phyloP scores from a whole-genome alignment of 2,113 vertebrate species.

The Madoqua kirkii region DNA sequence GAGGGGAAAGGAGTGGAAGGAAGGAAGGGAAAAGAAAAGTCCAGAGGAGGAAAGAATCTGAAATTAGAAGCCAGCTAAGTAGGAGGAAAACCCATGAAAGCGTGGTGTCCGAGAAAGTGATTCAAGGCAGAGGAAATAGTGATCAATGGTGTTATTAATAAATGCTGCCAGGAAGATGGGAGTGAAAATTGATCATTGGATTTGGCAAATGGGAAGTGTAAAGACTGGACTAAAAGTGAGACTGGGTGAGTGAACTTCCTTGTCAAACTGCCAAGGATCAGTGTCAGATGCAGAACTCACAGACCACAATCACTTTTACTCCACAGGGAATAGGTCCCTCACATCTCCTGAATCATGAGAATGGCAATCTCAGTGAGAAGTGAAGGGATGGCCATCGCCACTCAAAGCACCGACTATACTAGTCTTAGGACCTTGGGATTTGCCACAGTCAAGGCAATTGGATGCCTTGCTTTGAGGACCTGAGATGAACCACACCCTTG shows the following conservation, averaged over 20 bases:
- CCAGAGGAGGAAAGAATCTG: not conserved
- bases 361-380: not conserved
- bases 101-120: not conserved
- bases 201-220: not conserved
- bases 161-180: not conserved
- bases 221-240: not conserved
- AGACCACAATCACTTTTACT: not conserved
- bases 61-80: not conserved
- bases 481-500: not conserved
- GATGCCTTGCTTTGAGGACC: not conserved
- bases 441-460: not conserved
- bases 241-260: too few relatives aligned
- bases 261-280: not conserved
- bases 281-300: not conserved
- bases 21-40: not conserved
- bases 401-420: rapidly evolving
- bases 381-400: rapidly evolving
- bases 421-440: not conserved
- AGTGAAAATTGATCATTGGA: rapidly evolving
- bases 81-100: not conserved
- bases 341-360: not conserved
- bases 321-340: not conserved
- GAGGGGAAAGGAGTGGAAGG: too few relatives aligned
- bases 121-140: not conserved
- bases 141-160: not conserved